phyloP scores from a whole-genome alignment of 2,888 invertebrate species.

The Drosophila pegasa region DNA sequence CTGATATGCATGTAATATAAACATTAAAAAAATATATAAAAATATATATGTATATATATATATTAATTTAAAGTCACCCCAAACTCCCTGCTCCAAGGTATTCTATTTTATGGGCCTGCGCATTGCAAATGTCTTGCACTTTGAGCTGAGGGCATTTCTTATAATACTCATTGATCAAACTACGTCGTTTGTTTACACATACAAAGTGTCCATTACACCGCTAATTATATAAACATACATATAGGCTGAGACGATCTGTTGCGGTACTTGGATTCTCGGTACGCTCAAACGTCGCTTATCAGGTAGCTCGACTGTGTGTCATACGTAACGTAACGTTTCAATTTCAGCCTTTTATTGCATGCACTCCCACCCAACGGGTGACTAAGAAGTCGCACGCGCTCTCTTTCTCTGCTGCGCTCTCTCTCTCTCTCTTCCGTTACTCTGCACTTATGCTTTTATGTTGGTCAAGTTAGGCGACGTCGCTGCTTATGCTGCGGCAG shows the following conservation, averaged over 20 bases:
- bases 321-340: conserved; percentile 41
- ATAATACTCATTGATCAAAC: conserved; percentile 24
- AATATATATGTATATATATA: conserved; percentile 8
- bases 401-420: conserved; percentile 6
- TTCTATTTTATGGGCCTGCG: conserved; percentile 48
- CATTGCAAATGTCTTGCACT: conserved; percentile 32
- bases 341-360: conserved; percentile 23
- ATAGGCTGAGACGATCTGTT: not conserved
- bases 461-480: conserved; percentile 49
- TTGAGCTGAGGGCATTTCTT: conserved; percentile 11
- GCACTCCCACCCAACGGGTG: conserved; percentile 24
- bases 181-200: not conserved
- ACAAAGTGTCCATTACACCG: not conserved
- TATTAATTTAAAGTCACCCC: conserved; percentile 21
- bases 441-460: conserved; percentile 48
- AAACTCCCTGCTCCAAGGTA: conserved; percentile 17
- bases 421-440: conserved; percentile 5
- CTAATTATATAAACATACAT: not conserved
- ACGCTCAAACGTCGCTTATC: conserved; percentile 33
- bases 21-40: not conserved
- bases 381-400: conserved; percentile 8
- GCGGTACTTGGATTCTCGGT: conserved; percentile 4
- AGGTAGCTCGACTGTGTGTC: conserved; percentile 39
- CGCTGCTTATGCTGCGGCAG: conserved; percentile 40
- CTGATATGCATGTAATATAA: conserved; percentile 4